Evolutionary conservation across 2,113 vertebrate species (phyloP).

Genomic region (Sarotherodon lohbergeri): DNA sequence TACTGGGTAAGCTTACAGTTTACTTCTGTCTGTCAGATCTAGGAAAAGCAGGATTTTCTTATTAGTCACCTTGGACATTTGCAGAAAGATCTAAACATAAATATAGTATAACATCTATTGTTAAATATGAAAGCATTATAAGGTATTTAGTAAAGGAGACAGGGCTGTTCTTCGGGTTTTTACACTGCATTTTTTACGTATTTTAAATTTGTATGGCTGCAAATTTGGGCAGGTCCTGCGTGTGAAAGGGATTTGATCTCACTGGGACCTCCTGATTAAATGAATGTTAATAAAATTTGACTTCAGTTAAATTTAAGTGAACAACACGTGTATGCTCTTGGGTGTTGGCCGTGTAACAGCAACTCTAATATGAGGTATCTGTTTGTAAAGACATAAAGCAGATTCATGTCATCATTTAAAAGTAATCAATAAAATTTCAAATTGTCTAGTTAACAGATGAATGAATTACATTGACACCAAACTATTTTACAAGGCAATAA

Average conservation of each 20-base stretch:
- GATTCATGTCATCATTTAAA: not conserved
- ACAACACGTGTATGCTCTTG: not conserved
- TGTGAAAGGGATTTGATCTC: not conserved
- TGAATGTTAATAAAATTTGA: not conserved
- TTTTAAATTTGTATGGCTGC: not conserved
- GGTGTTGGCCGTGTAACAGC: not conserved
- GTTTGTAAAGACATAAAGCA: not conserved
- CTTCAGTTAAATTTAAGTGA: not conserved
- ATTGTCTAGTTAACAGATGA: not conserved
- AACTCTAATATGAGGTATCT: not conserved
- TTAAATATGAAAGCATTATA: not conserved
- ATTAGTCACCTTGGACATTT: not conserved
- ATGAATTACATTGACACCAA: not conserved
- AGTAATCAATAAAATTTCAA: not conserved
- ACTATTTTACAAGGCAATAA: not conserved
- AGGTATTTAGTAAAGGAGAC: not conserved
- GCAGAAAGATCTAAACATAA: not conserved
- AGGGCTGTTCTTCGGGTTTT: not conserved
- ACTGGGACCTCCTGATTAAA: not conserved
- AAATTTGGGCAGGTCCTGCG: not conserved
- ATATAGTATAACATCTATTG: not conserved
- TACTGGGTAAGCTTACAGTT: not conserved
- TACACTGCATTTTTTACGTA: not conserved
- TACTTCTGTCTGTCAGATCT: not conserved
- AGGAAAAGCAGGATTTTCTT: not conserved